A percentile compares a stretch with the other conserved stretches of the same genome.
These are phyloP conservation scores for Cryptoprocta ferox DNA, from an alignment of 2,797 vertebrate genomes.

Conservation along the genomic window DNA sequence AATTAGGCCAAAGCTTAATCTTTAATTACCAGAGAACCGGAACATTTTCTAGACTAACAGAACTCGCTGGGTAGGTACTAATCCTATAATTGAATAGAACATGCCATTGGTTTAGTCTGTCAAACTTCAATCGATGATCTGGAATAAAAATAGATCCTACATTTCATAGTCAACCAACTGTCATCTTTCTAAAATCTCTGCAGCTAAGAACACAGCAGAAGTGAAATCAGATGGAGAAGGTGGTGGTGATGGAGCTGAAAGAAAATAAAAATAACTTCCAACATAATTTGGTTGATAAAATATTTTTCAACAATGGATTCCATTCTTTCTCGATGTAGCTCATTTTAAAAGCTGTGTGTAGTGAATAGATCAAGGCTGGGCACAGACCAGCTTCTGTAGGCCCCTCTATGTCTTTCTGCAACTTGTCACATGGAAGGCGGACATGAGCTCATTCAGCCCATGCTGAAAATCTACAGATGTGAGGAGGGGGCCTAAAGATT, in stretches of 20 bases:
- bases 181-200: neutral
- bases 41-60: neutral
- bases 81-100: neutral
- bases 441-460: neutral
- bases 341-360: neutral
- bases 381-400: neutral
- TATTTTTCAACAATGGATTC: neutral
- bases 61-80: neutral
- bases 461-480: neutral
- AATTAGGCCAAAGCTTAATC: neutral
- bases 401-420: neutral
- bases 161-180: neutral
- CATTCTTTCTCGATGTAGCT: neutral
- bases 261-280: neutral
- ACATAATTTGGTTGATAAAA: neutral
- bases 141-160: constrained; percentile 8
- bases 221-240: constrained; percentile 29
- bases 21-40: neutral
- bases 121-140: neutral
- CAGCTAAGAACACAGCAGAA: neutral
- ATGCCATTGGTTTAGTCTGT: neutral
- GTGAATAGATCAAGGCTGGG: neutral
- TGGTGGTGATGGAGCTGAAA: neutral
- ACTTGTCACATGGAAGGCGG: neutral
- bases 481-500: neutral